Evolutionary conservation across 1,140 invertebrate genomes (phyloP), one percentile per base, ranked within the genome.

Genomic region (Belonocnema kinseyi): DNA sequence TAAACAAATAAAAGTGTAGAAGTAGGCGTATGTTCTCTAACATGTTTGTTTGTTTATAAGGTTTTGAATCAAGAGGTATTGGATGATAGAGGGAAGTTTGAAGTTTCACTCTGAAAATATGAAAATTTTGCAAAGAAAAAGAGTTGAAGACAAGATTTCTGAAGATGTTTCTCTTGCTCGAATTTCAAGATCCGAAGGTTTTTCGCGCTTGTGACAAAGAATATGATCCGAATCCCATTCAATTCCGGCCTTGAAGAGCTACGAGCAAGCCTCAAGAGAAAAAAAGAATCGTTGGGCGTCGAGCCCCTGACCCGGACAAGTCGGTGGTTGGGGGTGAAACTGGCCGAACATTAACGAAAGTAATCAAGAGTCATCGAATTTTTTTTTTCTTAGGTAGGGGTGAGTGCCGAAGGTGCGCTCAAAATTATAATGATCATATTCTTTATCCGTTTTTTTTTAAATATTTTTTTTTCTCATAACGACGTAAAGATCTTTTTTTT

Each of bases 31-130:
- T 89, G 87, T 89, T 91, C 86, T 91, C 90, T 91, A 91, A 91
- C 89, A 87, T 89, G 83, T 92, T 92, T 91, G 87, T 92, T 91
- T 91, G 90, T 91, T 92, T 91, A 90, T 91, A 92, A 92, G 91
- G 91, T 92, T 91, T 88, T 92, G 90, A 92, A 92, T 91, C 90
- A 91, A 91, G 91, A 91, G 90, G 91, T 92, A 91, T 91, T 91
- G 91, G 91, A 92, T 92, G 90, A 92, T 91, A 90, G 90, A 91
- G 90, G 90, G 90, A 91, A 91, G 89, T 91, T 91, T 91, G 89
- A 91, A 91, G 89, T 91, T 89, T 90, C 87, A 85, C 87, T 89
- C 86, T 89, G 88, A 91, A 90, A 90, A 89, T 91, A 88, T 87
- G 86, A 87, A 89, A 89, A 84, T 76, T 85, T 90, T 90, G 89